Evolutionary conservation across 2,113 vertebrate species (phyloP).

Genomic region (Prolemur simus): DNA sequence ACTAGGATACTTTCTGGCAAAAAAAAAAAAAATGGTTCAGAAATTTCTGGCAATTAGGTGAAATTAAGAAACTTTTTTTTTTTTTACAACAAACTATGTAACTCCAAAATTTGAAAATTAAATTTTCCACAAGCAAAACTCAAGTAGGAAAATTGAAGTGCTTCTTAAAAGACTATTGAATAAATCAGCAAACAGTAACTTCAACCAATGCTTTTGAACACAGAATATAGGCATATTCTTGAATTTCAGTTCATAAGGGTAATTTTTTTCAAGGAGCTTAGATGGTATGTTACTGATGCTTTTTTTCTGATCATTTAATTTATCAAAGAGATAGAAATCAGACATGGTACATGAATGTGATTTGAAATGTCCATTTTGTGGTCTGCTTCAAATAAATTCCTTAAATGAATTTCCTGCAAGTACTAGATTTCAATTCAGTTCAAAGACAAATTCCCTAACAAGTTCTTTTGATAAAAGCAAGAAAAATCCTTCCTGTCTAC

Average conservation of each 20-base stretch:
- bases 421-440: not conserved
- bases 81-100: not conserved
- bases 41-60: not conserved
- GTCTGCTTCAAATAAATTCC: not conserved
- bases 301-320: slow-evolving; percentile 22
- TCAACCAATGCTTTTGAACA: not conserved
- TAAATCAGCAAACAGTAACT: not conserved
- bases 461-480: not conserved
- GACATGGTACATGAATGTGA: not conserved
- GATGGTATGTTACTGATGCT: not conserved
- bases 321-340: not conserved
- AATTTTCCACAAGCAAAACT: not conserved
- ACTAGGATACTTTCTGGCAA: not conserved
- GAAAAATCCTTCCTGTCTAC: not conserved
- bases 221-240: not conserved
- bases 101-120: not conserved
- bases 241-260: not conserved
- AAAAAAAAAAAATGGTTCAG: not conserved
- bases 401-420: not conserved
- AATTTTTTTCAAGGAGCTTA: not conserved
- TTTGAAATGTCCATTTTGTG: slow-evolving; percentile 31
- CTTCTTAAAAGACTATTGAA: not conserved
- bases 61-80: not conserved
- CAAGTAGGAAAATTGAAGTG: not conserved
- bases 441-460: slow-evolving; percentile 12